Percentiles rank a stretch among this genome's conserved stretches.
Conservation (phyloP, 2,797 vertebrate genomes). For the Siniperca obscura region DNA sequence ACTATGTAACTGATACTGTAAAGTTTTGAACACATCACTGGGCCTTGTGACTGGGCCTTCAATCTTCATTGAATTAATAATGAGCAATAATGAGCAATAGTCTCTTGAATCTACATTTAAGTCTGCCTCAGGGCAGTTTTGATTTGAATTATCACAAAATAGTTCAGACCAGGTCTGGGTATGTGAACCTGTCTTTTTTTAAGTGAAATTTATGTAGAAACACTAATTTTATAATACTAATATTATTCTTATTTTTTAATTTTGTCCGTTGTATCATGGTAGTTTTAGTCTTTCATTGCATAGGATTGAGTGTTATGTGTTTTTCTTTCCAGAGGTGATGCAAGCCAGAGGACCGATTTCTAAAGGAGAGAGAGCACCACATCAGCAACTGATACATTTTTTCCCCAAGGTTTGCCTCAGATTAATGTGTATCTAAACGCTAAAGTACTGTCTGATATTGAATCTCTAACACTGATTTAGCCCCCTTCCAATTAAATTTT, state of each 20-base stretch:
- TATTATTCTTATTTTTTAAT: background rate
- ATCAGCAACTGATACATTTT: constrained; percentile 90
- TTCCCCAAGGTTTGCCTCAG: constrained; percentile 89
- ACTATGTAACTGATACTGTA: background rate
- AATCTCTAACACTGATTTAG: constrained; percentile 43
- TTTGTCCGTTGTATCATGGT: background rate
- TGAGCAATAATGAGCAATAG: background rate
- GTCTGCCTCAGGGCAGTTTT: constrained; percentile 10
- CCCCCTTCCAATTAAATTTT: constrained; percentile 9
- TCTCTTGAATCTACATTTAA: constrained; percentile 12
- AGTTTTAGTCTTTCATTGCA: background rate
- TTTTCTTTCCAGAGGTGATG: constrained; percentile 77
- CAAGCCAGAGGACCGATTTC: constrained; percentile 80
- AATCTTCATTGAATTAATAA: constrained; percentile 25
- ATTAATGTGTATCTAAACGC: constrained; percentile 31
- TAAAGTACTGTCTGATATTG: constrained; percentile 31
- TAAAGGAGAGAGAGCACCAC: constrained; percentile 88
- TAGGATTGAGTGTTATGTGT: constrained; percentile 2
- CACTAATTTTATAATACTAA: no score
- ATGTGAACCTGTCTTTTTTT: constrained; percentile 1
- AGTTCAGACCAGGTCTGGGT: background rate
- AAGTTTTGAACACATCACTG: constrained; percentile 1
- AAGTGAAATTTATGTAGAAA: background rate
- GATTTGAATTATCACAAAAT: constrained; percentile 7
- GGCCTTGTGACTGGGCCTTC: background rate